These are phyloP conservation scores for Ceratina australensis DNA, from an alignment of 1,140 invertebrate species.

Conservation along the genomic window DNA sequence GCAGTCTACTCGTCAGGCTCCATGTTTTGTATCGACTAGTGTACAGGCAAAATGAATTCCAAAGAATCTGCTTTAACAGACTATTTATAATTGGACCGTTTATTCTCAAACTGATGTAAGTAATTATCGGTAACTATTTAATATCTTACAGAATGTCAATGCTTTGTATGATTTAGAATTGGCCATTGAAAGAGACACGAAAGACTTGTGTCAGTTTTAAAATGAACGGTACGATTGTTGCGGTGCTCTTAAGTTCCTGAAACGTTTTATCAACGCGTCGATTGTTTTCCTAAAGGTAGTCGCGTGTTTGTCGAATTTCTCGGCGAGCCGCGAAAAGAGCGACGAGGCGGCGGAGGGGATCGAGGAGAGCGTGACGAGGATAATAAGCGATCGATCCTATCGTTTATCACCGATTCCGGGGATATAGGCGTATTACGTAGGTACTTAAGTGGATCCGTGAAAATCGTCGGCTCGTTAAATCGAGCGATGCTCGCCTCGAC, in stretches of 20 bases:
- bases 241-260: constrained; percentile 14
- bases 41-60: not conserved
- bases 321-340: constrained; percentile 28
- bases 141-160: no score
- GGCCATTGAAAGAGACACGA: no score
- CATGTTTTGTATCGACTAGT: not conserved
- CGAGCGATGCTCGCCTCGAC: constrained; percentile 49
- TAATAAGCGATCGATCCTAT: constrained; percentile 38
- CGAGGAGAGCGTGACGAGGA: constrained; percentile 39
- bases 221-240: not conserved
- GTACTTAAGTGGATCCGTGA: constrained; percentile 39
- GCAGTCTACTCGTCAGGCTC: no score
- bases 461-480: constrained; percentile 31
- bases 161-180: no score
- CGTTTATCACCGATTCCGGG: constrained; percentile 7
- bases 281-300: not conserved
- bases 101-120: no score
- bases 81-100: no score
- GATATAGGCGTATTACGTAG: not conserved
- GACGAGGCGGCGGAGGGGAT: constrained; percentile 7
- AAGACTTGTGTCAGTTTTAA: no score
- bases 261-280: not conserved
- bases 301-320: not conserved
- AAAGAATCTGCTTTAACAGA: not conserved
- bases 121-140: no score